Base-by-base conservation (phyloP, 2,113 vertebrate genomes). In the Heterotis niloticus region DNA sequence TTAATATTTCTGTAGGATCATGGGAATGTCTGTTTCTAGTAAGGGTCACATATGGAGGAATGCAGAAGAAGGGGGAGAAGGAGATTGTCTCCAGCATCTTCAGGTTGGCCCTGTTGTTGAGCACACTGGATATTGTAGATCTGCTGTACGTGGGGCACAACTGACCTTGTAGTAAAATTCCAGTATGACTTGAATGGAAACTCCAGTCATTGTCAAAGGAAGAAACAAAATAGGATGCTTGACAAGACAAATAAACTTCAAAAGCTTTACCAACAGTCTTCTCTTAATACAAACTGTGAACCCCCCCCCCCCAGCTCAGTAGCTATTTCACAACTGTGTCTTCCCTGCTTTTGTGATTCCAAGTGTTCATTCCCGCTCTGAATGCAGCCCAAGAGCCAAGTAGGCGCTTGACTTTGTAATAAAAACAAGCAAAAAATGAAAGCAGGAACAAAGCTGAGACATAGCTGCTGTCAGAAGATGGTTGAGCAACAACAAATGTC, bases 401-500 rank as follows among this genome's bases (percentile, higher is more conserved):
- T 28, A 28, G 51, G 17, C 62, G 13, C 34, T 66, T 77, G 44
- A 67, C 13, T 28, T 77, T 20, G n/a, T 51, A 16, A 54, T 44
- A 54, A 67, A 75, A 62, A 44, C 73, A 20, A 16, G n/a, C 64
- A 7, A 54, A 77, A 77, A 51, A 51, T 24, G n/a, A 66, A 26
- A 13, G 18, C 34, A 24, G 44, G 69, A 71, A 60, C 10, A 64
- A 67, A 18, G 64, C 28, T 44, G 34, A 44, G 34, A 44, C 34
- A 44, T 20, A 29, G 28, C 16, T 18, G 64, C 51, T 56, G 18
- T 75, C 28, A 13, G 29, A 17, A 10, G 16, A 10, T 44, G 59
- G 16, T 75, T 75, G n/a, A 52, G 64, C 76, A 67, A 57, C 16
- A 54, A 77, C 52, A 73, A 66, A 76, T 34, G 9, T 24, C 62